Conservation (phyloP, 1,140 invertebrate genomes). For the Drosophila chauvacae region DNA sequence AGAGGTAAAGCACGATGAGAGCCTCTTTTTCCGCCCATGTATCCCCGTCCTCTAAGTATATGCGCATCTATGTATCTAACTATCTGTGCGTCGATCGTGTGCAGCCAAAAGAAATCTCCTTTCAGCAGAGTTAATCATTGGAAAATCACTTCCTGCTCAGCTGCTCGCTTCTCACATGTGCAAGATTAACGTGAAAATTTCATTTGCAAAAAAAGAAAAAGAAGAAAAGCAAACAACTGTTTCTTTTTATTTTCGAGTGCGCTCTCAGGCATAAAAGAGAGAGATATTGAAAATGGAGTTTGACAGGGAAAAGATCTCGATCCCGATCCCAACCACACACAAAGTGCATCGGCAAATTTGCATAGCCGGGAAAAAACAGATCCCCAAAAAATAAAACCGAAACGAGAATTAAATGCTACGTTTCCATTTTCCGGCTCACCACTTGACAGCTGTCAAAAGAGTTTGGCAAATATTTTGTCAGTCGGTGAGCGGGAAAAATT, state of each 20-base stretch:
- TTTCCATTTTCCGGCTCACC: constrained; percentile 59
- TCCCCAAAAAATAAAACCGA: constrained; percentile 46
- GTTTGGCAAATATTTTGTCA: constrained; percentile 78
- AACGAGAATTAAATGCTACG: constrained; percentile 64
- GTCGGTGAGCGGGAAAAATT: constrained; percentile 24
- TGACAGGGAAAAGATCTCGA: constrained; percentile 13
- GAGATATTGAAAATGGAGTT: constrained; percentile 26
- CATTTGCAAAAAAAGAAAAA: constrained; percentile 45
- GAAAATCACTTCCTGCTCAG: constrained; percentile 81
- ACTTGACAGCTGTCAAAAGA: constrained; percentile 81
- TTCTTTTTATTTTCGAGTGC: constrained; percentile 39
- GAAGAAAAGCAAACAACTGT: constrained; percentile 15
- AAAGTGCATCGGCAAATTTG: constrained; percentile 72
- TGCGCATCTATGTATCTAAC: constrained; percentile 35
- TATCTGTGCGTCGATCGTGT: constrained; percentile 54
- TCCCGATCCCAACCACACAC: constrained; percentile 44
- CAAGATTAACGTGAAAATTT: constrained; percentile 75
- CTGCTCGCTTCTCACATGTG: constrained; percentile 39
- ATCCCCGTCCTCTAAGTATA: constrained; percentile 1
- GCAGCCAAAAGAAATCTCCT: constrained; percentile 47
- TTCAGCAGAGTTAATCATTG: constrained; percentile 81
- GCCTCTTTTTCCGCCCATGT: constrained; percentile 16
- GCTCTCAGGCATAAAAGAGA: constrained; percentile 30
- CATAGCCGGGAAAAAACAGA: constrained; percentile 41
- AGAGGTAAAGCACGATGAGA: constrained; percentile 44